These are phyloP conservation scores for Bombyx mandarina DNA, from an alignment of 1,140 invertebrate genomes.

Conservation along the genomic window DNA sequence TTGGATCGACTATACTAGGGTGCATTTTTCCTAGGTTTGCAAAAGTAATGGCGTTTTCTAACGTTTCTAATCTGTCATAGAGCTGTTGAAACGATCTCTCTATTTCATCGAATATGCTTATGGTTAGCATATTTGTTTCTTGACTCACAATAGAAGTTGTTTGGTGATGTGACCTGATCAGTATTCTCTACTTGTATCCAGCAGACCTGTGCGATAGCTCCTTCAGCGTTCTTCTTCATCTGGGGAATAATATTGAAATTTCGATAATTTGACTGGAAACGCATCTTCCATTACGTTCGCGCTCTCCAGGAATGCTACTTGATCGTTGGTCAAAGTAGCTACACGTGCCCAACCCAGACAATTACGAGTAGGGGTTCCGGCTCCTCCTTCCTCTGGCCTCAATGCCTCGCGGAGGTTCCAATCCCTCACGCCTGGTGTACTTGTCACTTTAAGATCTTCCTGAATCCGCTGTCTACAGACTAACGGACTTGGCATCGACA, in stretches of 20 bases:
- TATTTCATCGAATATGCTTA: conserved; percentile 16
- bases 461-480: too few relatives aligned
- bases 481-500: too few relatives aligned
- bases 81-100: conserved; percentile 17
- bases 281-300: neutral
- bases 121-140: neutral
- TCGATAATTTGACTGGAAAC: neutral
- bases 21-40: conserved; percentile 18
- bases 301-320: neutral
- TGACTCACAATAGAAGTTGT: too few relatives aligned
- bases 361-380: neutral
- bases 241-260: neutral
- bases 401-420: neutral
- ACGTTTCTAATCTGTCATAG: conserved; percentile 17
- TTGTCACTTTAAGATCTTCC: too few relatives aligned
- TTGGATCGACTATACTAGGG: conserved; percentile 15
- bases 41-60: conserved; percentile 25
- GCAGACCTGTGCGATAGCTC: neutral
- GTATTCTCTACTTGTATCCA: neutral
- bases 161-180: too few relatives aligned
- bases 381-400: neutral
- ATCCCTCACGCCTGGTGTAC: too few relatives aligned
- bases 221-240: neutral
- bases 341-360: neutral
- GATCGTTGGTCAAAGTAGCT: neutral